phyloP scores from a whole-genome alignment of 2,888 invertebrate genomes.

The Chymomyza procnemis region DNA sequence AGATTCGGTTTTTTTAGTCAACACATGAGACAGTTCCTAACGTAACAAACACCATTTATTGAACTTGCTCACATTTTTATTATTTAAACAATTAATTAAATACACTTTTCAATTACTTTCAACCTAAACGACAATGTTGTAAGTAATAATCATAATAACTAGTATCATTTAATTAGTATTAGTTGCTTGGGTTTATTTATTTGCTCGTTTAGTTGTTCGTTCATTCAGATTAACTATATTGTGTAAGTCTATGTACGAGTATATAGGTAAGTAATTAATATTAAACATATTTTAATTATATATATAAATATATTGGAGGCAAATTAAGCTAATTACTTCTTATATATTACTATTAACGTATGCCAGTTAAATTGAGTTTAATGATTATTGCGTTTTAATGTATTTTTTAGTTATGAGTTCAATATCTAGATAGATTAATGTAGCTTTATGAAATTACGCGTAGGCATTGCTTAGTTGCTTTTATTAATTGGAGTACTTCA shows the following conservation, averaged over 20 bases:
- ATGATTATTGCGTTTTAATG: constrained; percentile 2
- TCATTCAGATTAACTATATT: constrained; percentile 16
- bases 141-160: constrained; percentile 49
- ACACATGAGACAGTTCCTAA: too few species aligned
- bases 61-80: not conserved
- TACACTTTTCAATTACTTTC: not conserved
- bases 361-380: not conserved
- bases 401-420: constrained; percentile 15
- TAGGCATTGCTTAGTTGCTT: constrained; percentile 69
- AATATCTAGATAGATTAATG: constrained; percentile 28
- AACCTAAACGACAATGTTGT: not conserved
- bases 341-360: not conserved
- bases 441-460: constrained; percentile 71
- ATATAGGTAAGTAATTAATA: constrained; percentile 54
- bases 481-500: constrained; percentile 43
- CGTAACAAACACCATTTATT: not conserved
- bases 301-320: not conserved
- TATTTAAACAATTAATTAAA: not conserved
- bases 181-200: constrained; percentile 21
- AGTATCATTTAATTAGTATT: constrained; percentile 31
- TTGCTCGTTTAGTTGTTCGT: constrained; percentile 56
- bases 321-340: not conserved
- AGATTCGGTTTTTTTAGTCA: too few species aligned
- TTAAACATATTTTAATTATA: constrained; percentile 34
- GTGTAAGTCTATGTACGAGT: constrained; percentile 28